These are phyloP conservation scores for Mesaphorura yosii DNA, from an alignment of 1,140 invertebrate species.

Conservation along the genomic window DNA sequence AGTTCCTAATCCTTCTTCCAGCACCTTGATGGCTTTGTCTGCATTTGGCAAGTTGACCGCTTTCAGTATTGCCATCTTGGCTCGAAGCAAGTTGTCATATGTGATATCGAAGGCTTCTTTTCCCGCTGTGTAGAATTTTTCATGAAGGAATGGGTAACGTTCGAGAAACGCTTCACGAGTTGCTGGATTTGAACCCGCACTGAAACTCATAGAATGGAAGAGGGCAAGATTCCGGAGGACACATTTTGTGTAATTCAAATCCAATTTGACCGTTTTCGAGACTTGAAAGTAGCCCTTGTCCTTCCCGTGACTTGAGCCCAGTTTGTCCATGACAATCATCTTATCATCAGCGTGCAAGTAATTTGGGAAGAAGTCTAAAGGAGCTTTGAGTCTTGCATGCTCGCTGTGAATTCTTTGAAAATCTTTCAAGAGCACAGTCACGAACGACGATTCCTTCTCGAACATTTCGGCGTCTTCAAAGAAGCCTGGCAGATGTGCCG, in stretches of 20 bases:
- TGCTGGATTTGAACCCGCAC: background rate
- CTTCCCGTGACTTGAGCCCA: too few species aligned
- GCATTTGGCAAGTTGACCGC: too few species aligned
- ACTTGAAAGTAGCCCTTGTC: background rate
- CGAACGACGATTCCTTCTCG: conserved; percentile 1
- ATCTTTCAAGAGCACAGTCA: background rate
- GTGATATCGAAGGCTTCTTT: too few species aligned
- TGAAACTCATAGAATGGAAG: conserved; percentile 3
- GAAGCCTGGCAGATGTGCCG: background rate
- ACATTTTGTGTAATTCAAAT: background rate
- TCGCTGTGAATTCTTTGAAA: background rate
- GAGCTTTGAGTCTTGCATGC: background rate
- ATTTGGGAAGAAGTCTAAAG: conserved; percentile 5
- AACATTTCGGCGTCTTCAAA: background rate
- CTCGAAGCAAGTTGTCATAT: too few species aligned
- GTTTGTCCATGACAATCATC: conserved; percentile 3
- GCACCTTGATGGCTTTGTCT: too few species aligned
- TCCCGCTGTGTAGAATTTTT: background rate
- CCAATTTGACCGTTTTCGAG: background rate
- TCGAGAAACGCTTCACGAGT: background rate
- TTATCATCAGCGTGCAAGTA: background rate
- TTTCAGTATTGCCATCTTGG: too few species aligned
- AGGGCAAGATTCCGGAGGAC: background rate
- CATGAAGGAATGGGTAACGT: background rate
- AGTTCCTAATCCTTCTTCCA: too few species aligned